Evolutionary conservation across 2,113 vertebrate genomes (phyloP).

Genomic region (Corythoichthys intestinalis): DNA sequence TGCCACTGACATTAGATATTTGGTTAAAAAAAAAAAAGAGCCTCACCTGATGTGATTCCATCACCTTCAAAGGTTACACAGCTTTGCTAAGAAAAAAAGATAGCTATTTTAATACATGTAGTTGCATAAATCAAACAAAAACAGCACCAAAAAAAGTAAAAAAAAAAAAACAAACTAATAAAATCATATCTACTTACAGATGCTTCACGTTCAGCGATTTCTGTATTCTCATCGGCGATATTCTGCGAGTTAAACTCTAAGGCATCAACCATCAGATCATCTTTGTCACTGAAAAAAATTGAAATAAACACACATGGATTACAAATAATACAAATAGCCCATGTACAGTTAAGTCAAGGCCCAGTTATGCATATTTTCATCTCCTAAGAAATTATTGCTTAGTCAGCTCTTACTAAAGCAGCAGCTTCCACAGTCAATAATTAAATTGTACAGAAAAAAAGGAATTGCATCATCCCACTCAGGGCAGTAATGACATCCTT

Average conservation of each 20-base stretch:
- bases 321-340: background rate
- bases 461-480: background rate
- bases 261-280: conserved; percentile 61
- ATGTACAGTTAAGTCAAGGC: background rate
- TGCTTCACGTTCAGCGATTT: conserved; percentile 50
- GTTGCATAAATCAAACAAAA: background rate
- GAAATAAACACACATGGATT: background rate
- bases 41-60: conserved; percentile 56
- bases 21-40: background rate
- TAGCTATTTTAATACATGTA: conserved; percentile 30
- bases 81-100: conserved; percentile 18
- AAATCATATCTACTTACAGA: conserved; percentile 47
- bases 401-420: no score
- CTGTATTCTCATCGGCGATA: conserved; percentile 36
- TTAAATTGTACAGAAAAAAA: background rate
- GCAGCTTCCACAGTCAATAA: background rate
- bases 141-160: background rate
- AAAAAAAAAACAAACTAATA: background rate
- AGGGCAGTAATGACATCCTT: background rate
- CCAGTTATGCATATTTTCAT: background rate
- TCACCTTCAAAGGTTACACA: conserved; percentile 52
- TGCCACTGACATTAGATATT: background rate
- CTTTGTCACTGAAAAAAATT: conserved; percentile 52
- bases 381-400: no score
- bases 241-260: conserved; percentile 42